Evolutionary conservation across 1,140 invertebrate genomes (phyloP).

Genomic region (Lanistes nyassanus): DNA sequence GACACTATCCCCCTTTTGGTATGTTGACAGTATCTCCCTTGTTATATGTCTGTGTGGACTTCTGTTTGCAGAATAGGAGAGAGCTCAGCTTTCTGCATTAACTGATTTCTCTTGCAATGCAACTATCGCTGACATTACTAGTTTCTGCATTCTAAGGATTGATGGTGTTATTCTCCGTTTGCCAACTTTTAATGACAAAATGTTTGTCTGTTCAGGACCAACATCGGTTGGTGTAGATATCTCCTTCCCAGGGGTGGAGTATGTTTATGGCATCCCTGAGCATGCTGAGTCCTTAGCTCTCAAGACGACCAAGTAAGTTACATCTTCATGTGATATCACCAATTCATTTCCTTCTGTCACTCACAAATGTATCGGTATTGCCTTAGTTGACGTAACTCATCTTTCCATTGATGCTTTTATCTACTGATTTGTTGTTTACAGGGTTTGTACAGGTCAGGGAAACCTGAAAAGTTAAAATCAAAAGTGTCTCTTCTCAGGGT

Average conservation of each 20-base stretch:
- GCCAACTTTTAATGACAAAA: background rate
- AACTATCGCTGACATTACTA: background rate
- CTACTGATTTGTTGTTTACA: too few species aligned
- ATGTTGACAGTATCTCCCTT: too few species aligned
- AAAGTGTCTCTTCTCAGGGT: too few species aligned
- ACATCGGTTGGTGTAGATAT: slow-evolving; percentile 95
- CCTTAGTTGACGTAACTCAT: too few species aligned
- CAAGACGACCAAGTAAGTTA: slow-evolving; percentile 81
- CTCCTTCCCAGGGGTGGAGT: slow-evolving; percentile 88
- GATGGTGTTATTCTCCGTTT: background rate
- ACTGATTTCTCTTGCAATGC: background rate
- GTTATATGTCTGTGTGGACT: too few species aligned
- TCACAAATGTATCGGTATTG: too few species aligned
- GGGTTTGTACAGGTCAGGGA: too few species aligned
- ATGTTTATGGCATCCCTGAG: slow-evolving; percentile 96
- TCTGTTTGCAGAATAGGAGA: background rate
- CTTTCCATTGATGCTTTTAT: too few species aligned
- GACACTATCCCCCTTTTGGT: too few species aligned
- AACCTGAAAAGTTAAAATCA: too few species aligned
- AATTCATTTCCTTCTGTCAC: too few species aligned
- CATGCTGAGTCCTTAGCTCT: slow-evolving; percentile 93
- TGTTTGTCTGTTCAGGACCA: slow-evolving; percentile 71
- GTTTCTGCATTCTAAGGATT: background rate
- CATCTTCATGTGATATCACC: too few species aligned
- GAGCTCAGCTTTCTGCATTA: background rate